A percentile compares a stretch with the other conserved stretches of the same genome.
Evolutionary conservation across 2,888 invertebrate species (phyloP).

Genomic region (Serripes groenlandicus): DNA sequence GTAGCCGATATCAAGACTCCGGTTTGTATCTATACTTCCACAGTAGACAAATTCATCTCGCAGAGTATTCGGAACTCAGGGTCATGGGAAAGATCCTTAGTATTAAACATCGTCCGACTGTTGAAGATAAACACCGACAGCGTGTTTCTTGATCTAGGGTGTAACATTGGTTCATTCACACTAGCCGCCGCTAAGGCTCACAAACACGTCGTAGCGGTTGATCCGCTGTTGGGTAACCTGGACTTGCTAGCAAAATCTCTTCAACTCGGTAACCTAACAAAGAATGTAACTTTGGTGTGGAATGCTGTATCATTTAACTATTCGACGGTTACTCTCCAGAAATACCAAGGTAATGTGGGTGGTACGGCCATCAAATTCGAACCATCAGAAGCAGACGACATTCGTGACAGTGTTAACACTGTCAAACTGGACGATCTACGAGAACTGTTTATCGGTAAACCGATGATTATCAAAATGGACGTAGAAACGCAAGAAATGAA

Average conservation of each 20-base stretch:
- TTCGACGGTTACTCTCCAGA: conserved; percentile 28
- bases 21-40: conserved; percentile 42
- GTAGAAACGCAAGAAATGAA: conserved; percentile 25
- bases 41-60: conserved; percentile 40
- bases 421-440: conserved; percentile 25
- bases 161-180: conserved; percentile 54
- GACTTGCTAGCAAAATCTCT: conserved; percentile 42
- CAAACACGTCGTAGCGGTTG: conserved; percentile 51
- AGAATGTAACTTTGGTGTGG: conserved; percentile 48
- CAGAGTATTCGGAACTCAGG: neutral
- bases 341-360: conserved; percentile 49
- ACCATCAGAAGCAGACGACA: neutral
- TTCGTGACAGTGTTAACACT: conserved; percentile 11
- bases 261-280: conserved; percentile 28
- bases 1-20: neutral
- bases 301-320: conserved; percentile 55
- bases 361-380: conserved; percentile 48
- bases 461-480: conserved; percentile 14
- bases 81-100: conserved; percentile 43
- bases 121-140: conserved; percentile 13
- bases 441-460: conserved; percentile 21
- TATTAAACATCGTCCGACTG: conserved; percentile 13
- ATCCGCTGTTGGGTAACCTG: conserved; percentile 42
- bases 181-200: conserved; percentile 34
- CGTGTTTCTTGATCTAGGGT: conserved; percentile 51